phyloP scores from a whole-genome alignment of 2,888 invertebrate species.

The Maniola hyperantus region DNA sequence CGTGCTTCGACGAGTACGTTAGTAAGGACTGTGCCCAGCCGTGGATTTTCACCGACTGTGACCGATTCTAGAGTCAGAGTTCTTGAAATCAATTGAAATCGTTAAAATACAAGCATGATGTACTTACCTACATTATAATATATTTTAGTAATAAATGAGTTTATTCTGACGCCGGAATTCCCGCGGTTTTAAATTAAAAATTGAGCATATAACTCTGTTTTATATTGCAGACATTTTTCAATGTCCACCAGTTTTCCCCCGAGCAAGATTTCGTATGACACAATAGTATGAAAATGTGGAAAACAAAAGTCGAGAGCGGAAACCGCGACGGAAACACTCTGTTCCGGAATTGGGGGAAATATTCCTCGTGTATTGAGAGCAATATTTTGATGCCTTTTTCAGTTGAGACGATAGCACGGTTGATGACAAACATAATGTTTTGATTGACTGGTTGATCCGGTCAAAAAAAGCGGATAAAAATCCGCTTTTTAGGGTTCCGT shows the following conservation, averaged over 20 bases:
- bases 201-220: constrained; percentile 14
- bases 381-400: constrained; percentile 6
- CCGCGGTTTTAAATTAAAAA: constrained; percentile 9
- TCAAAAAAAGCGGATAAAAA: too few relatives aligned
- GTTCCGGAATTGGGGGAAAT: constrained; percentile 13
- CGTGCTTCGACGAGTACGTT: too few relatives aligned
- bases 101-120: not conserved
- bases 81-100: not conserved
- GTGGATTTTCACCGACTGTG: too few relatives aligned
- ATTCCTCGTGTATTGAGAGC: constrained; percentile 8
- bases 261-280: constrained; percentile 18
- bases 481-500: too few relatives aligned
- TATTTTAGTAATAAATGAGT: constrained; percentile 9
- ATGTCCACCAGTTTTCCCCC: constrained; percentile 8
- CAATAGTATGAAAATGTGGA: constrained; percentile 13
- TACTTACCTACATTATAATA: too few relatives aligned
- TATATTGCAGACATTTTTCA: constrained; percentile 15
- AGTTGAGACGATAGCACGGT: not conserved
- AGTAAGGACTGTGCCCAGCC: too few relatives aligned
- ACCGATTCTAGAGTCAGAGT: too few relatives aligned
- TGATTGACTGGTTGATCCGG: not conserved
- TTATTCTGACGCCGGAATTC: not conserved
- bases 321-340: not conserved
- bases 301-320: constrained; percentile 11
- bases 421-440: not conserved